Evolutionary conservation across 2,113 vertebrate species (phyloP).

Genomic region (Tragelaphus buxtoni): DNA sequence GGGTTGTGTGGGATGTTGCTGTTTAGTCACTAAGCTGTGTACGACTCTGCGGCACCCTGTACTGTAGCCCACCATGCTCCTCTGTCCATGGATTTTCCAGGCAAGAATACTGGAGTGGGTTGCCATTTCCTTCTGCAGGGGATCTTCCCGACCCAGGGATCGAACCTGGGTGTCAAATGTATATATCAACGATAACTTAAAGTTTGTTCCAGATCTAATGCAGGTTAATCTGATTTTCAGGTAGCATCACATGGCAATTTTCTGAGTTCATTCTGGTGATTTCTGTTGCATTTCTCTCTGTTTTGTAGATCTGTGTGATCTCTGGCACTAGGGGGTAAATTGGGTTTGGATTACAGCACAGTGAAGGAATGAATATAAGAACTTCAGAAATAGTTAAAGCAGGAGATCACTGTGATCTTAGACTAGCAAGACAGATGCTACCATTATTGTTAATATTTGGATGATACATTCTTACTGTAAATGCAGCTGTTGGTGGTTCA

Average conservation of each 20-base stretch:
- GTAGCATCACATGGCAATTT: conserved; percentile 90
- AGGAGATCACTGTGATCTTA: conserved; percentile 91
- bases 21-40: background rate
- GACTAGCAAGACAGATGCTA: conserved; percentile 92
- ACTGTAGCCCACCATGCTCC: background rate
- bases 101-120: background rate
- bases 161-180: background rate
- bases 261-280: conserved; percentile 93
- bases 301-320: conserved; percentile 93
- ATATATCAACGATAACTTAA: background rate
- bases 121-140: background rate
- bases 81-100: background rate
- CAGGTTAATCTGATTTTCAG: conserved; percentile 82
- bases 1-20: accelerated
- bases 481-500: conserved; percentile 78
- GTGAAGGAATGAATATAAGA: conserved; percentile 93
- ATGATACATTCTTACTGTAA: conserved; percentile 94
- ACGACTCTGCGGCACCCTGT: background rate
- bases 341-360: conserved; percentile 92
- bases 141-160: background rate
- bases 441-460: conserved; percentile 95
- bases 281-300: conserved; percentile 92
- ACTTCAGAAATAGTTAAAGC: conserved; percentile 92
- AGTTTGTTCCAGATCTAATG: conserved; percentile 83
- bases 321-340: conserved; percentile 90